A percentile compares a stretch with the other conserved stretches of the same genome.
These are phyloP conservation scores for Poeciliopsis turrubarensis DNA, from an alignment of 2,113 vertebrate species.

Conservation along the genomic window DNA sequence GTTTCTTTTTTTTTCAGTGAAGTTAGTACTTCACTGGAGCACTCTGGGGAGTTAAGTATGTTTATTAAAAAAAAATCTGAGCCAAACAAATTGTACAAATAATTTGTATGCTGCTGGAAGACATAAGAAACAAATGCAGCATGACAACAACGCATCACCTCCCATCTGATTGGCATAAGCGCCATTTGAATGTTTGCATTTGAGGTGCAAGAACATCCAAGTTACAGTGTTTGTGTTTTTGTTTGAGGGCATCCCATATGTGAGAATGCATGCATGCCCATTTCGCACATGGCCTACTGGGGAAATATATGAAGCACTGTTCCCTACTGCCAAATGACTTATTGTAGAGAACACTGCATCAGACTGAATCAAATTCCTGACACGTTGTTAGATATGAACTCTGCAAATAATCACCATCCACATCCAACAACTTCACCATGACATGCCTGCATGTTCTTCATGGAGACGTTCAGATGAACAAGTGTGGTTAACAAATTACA, in stretches of 20 bases:
- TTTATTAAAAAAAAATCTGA: too few relatives aligned
- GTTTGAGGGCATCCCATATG: constrained; percentile 50
- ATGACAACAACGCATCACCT: not conserved
- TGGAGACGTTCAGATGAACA: constrained; percentile 3
- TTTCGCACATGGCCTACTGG: constrained; percentile 68
- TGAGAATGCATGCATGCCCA: constrained; percentile 43
- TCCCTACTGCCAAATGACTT: not conserved
- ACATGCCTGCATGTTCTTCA: not conserved
- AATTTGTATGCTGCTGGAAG: not conserved
- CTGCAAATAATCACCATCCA: constrained; percentile 4
- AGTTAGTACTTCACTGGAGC: not conserved
- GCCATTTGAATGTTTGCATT: constrained; percentile 18
- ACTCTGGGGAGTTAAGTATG: not conserved
- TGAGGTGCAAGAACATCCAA: constrained; percentile 22
- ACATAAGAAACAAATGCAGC: not conserved
- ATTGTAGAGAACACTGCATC: not conserved
- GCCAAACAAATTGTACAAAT: not conserved
- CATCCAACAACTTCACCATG: not conserved
- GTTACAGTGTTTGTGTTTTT: constrained; percentile 30
- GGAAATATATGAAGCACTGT: constrained; percentile 6
- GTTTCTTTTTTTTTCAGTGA: not conserved
- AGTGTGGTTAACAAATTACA: not conserved
- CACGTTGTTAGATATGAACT: not conserved
- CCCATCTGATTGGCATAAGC: constrained; percentile 12
- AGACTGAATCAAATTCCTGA: constrained; percentile 1